A percentile compares a stretch with the other conserved stretches of the same genome.
Evolutionary conservation across 2,113 vertebrate genomes (phyloP).

Genomic region (Stercorarius parasiticus): DNA sequence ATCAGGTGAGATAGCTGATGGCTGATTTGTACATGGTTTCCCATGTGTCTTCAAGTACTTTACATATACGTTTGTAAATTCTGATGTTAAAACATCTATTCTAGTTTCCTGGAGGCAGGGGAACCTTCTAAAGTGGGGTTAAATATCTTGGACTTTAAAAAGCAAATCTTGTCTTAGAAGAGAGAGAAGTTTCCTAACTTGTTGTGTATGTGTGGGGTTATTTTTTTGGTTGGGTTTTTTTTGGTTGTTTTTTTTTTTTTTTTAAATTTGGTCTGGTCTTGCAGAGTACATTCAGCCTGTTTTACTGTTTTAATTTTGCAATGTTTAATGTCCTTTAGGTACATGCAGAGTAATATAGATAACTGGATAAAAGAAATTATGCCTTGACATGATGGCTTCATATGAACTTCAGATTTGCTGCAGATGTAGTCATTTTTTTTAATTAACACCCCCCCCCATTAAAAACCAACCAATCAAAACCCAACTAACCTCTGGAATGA

Average conservation of each 20-base stretch:
- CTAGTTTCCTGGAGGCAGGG: neutral
- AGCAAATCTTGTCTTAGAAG: neutral
- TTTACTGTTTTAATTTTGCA: neutral
- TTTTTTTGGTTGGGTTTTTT: too few relatives aligned
- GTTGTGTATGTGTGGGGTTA: neutral
- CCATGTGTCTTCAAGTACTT: neutral
- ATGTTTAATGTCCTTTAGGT: neutral
- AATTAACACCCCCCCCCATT: neutral
- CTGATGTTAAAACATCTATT: neutral
- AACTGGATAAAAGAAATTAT: neutral
- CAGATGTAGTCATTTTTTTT: neutral
- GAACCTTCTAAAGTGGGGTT: neutral
- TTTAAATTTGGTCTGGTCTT: neutral
- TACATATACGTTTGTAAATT: neutral
- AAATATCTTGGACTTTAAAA: neutral
- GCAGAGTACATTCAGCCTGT: neutral
- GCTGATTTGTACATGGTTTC: neutral
- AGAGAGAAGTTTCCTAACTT: neutral
- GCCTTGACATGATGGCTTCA: neutral
- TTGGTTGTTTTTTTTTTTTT: neutral
- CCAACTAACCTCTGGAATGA: neutral
- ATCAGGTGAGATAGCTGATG: neutral
- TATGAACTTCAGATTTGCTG: neutral
- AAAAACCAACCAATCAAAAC: neutral
- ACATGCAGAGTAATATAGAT: neutral